A percentile compares a stretch with the other conserved stretches of the same genome.
These are phyloP conservation scores for Microchirus variegatus DNA, from an alignment of 2,797 vertebrate genomes.

Conservation along the genomic window DNA sequence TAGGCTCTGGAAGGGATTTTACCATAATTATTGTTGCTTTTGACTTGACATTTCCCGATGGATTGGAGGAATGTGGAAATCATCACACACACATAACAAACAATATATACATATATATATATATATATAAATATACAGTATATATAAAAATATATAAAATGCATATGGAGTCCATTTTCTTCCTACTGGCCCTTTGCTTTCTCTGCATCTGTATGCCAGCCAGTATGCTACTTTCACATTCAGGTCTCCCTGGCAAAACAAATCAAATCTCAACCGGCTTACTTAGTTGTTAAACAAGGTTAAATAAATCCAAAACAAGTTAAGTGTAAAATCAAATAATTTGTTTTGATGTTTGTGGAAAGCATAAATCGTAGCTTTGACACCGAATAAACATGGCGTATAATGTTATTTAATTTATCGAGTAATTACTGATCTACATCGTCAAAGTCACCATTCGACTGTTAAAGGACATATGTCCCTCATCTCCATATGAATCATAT, in stretches of 20 bases:
- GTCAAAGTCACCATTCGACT: too few relatives aligned
- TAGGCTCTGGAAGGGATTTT: too few relatives aligned
- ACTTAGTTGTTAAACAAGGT: conserved; percentile 48
- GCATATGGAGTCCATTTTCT: not conserved
- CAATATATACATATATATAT: too few relatives aligned
- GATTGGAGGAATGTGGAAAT: too few relatives aligned
- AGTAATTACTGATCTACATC: conserved; percentile 1
- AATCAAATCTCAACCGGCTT: conserved; percentile 44
- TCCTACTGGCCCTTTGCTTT: conserved; percentile 19
- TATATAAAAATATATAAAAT: not conserved
- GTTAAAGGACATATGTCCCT: too few relatives aligned
- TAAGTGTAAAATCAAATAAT: conserved; percentile 48
- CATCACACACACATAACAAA: too few relatives aligned
- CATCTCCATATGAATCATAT: too few relatives aligned
- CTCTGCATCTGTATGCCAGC: conserved; percentile 35
- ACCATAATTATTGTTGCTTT: too few relatives aligned
- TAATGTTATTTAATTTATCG: conserved; percentile 22
- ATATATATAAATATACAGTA: too few relatives aligned
- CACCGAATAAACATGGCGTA: conserved; percentile 6
- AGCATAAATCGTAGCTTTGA: too few relatives aligned
- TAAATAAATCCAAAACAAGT: conserved; percentile 50
- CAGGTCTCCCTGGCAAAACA: conserved; percentile 36
- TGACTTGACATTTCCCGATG: too few relatives aligned
- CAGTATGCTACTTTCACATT: conserved; percentile 12
- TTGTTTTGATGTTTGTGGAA: not conserved